Evolutionary conservation across 2,113 vertebrate species (phyloP), one percentile per base, ranked within the genome.

Genomic region (Sorex fumeus): DNA sequence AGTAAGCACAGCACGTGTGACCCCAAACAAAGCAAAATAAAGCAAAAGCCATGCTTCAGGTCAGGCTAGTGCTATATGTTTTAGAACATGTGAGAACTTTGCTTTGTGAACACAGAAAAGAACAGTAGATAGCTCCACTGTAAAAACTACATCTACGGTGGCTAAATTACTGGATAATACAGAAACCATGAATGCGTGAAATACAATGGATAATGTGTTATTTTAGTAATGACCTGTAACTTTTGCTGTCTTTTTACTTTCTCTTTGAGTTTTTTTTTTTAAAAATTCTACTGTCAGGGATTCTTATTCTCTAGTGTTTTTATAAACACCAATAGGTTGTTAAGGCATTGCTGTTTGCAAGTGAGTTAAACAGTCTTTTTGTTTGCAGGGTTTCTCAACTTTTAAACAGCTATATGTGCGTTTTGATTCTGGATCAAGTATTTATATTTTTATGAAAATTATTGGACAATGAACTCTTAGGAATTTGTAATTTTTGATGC

Each of bases 361-460:
- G 2, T 28, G 57, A 89, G 30, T 66, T 86, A 47, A 82, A 50
- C 19, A 28, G 21, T 21, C 47, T 92, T 86, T 45, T 83, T 69
- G 13, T 21, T 60, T 30, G 21, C 45, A 89, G 6, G 8, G n/a
- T 81, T 92, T 95, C 47, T 90, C 32, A 78, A 66, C 3, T 53
- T 53, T 79, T 62, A 34, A 36, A 34, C 18, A 86, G 72, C 66
- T 85, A 34, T 15, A 15, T 36, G 1, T 10, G n/a, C 2, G n/a
- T 80, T 85, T 93, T 88, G 25, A 88, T 53, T 75, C 12, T 70
- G 43, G 87, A 13, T 47, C 21, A 90, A 13, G 21, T 50, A 70
- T 45, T 79, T 34, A 36, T n/a, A 69, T 90, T 28, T 89, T 95
- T 75, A 72, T 53, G 75, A 93, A 88, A 77, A 8, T 27, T 91